phyloP scores from a whole-genome alignment of 2,113 vertebrate species.

The Shinisaurus crocodilurus region DNA sequence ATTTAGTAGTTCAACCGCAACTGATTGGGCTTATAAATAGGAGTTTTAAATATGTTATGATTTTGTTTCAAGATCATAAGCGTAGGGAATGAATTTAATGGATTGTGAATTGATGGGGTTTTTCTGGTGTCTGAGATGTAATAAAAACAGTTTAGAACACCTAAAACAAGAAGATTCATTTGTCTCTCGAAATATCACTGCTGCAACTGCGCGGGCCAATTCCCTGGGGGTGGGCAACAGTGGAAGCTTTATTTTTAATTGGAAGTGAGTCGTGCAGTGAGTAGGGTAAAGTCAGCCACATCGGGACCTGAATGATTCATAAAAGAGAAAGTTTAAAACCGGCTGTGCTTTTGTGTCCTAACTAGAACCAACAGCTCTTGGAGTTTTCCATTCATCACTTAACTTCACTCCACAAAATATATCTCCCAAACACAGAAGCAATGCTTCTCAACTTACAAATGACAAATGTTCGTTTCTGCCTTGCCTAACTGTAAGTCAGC shows the following conservation, averaged over 20 bases:
- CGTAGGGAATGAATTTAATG: constrained; percentile 63
- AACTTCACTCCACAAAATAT: too few relatives aligned
- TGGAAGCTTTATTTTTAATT: constrained; percentile 58
- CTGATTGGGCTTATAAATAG: constrained; percentile 56
- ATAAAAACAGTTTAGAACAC: constrained; percentile 65
- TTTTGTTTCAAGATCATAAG: constrained; percentile 63
- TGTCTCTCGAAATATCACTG: constrained; percentile 46
- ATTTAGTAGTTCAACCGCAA: constrained; percentile 54
- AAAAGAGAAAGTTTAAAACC: constrained; percentile 34
- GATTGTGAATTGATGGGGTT: constrained; percentile 59
- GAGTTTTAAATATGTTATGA: constrained; percentile 56
- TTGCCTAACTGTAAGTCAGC: not conserved
- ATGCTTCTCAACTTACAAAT: not conserved
- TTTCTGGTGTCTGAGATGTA: constrained; percentile 48
- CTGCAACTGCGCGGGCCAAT: constrained; percentile 35
- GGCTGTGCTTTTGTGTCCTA: constrained; percentile 26
- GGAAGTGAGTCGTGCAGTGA: constrained; percentile 50
- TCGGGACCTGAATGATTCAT: not conserved
- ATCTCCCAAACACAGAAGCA: not conserved
- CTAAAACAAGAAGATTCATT: constrained; percentile 61
- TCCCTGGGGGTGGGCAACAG: constrained; percentile 30
- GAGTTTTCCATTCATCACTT: too few relatives aligned
- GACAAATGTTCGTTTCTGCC: not conserved
- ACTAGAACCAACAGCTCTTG: constrained; percentile 37
- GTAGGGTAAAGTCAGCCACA: constrained; percentile 1